phyloP scores from a whole-genome alignment of 2,888 invertebrate genomes.

The Odontocolon sp. region DNA sequence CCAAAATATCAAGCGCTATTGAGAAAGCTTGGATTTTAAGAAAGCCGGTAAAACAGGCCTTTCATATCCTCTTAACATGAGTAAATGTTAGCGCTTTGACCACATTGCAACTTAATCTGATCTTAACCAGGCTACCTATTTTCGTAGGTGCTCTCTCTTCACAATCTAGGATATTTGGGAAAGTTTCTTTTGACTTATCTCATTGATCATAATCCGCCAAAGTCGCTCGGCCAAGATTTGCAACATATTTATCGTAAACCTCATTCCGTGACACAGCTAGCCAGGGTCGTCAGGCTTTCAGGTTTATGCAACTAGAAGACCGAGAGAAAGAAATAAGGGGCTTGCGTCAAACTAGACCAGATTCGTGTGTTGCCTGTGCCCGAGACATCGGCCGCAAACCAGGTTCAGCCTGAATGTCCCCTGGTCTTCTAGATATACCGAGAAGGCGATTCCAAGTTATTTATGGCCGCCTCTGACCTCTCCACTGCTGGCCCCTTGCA shows the following conservation, averaged over 20 bases:
- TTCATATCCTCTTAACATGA: too few species aligned
- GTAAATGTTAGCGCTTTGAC: too few species aligned
- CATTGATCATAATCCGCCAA: slow-evolving; percentile 37
- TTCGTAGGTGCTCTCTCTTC: slow-evolving; percentile 27
- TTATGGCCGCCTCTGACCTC: slow-evolving; percentile 73
- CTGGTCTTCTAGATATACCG: slow-evolving; percentile 69
- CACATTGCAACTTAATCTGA: too few species aligned
- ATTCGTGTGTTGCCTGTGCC: slow-evolving; percentile 64
- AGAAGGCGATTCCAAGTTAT: slow-evolving; percentile 74
- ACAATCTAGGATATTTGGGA: slow-evolving; percentile 16
- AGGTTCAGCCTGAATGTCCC: slow-evolving; percentile 71
- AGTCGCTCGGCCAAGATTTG: slow-evolving; percentile 19
- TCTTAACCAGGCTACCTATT: too few species aligned
- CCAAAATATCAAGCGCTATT: too few species aligned
- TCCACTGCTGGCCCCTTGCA: slow-evolving; percentile 74
- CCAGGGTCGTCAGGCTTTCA: slow-evolving; percentile 53
- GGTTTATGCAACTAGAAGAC: slow-evolving; percentile 66
- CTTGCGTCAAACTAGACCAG: slow-evolving; percentile 70
- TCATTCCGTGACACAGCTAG: slow-evolving; percentile 7
- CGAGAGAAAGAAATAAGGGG: slow-evolving; percentile 8
- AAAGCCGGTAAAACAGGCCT: too few species aligned
- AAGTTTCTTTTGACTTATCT: slow-evolving; percentile 19
- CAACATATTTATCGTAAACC: slow-evolving; percentile 28
- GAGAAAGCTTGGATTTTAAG: too few species aligned
- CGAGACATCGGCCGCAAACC: slow-evolving; percentile 55